Conservation (phyloP, 2,113 vertebrate genomes). For the Sander lucioperca region DNA sequence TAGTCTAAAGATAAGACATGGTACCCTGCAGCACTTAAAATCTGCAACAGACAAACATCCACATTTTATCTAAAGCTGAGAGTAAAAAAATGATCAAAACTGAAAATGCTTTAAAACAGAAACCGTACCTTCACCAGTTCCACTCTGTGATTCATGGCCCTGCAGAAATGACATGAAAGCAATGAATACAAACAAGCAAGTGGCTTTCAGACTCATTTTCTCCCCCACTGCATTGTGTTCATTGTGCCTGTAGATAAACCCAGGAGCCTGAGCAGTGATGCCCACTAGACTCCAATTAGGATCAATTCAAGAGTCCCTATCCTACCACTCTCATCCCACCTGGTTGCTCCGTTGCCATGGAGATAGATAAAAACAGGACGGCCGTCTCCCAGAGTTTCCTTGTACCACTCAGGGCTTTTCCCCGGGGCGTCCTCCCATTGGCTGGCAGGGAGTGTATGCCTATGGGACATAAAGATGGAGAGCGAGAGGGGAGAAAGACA, state of each 20-base stretch:
- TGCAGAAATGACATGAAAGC: slow-evolving; percentile 67
- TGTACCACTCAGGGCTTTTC: slow-evolving; percentile 85
- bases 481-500: background rate
- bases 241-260: slow-evolving; percentile 42
- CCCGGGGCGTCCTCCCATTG: slow-evolving; percentile 82
- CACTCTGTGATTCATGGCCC: slow-evolving; percentile 86
- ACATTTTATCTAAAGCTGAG: background rate
- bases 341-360: slow-evolving; percentile 89
- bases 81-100: background rate
- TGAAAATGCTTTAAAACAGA: background rate
- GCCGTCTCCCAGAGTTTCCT: slow-evolving; percentile 83
- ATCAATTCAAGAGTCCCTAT: slow-evolving; percentile 57
- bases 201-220: slow-evolving; percentile 32
- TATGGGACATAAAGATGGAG: slow-evolving; percentile 65
- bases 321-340: slow-evolving; percentile 74
- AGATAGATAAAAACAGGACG: slow-evolving; percentile 90
- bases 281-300: slow-evolving; percentile 65
- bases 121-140: slow-evolving; percentile 86
- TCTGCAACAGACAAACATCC: slow-evolving; percentile 70
- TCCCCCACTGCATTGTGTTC: slow-evolving; percentile 4
- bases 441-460: slow-evolving; percentile 88
- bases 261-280: slow-evolving; percentile 20
- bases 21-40: slow-evolving; percentile 86
- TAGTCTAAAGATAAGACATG: slow-evolving; percentile 91
- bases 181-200: slow-evolving; percentile 42